Evolutionary conservation across 1,140 invertebrate species (phyloP).

Genomic region (Oppia nitens): DNA sequence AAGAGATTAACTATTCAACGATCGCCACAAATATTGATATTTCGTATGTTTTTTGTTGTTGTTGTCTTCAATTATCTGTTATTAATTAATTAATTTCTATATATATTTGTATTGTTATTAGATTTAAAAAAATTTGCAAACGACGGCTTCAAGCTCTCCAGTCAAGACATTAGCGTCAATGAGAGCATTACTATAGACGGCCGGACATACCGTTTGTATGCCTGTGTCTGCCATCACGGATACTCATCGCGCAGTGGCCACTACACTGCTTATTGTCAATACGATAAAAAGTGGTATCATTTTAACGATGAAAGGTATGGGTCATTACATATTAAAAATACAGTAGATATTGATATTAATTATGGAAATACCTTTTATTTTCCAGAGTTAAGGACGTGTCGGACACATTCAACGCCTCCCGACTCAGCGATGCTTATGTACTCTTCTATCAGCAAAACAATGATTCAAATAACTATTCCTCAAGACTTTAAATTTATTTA

Average conservation of each 20-base stretch:
- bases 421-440: constrained; percentile 12
- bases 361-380: no score
- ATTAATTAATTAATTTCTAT: background rate
- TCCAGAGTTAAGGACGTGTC: constrained; percentile 9
- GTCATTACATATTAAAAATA: no score
- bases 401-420: constrained; percentile 1
- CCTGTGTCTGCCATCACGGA: constrained; percentile 16
- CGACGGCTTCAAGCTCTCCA: constrained; percentile 18
- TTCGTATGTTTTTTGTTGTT: constrained; percentile 12
- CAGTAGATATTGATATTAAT: no score
- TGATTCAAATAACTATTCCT: background rate
- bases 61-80: background rate
- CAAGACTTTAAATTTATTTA: constrained; percentile 42
- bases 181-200: constrained; percentile 9
- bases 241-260: constrained; percentile 15
- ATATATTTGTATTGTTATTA: background rate
- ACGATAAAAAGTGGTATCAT: constrained; percentile 15
- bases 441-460: constrained; percentile 6
- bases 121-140: constrained; percentile 20
- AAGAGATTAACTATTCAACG: constrained; percentile 16
- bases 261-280: constrained; percentile 15
- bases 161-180: constrained; percentile 10
- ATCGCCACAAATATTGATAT: constrained; percentile 14
- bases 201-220: constrained; percentile 5
- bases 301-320: constrained; percentile 16